Evolutionary conservation across 92 coral and sea anemone species (phyloP), one percentile per base, ranked within the genome.

Genomic region (Metridium senile): DNA sequence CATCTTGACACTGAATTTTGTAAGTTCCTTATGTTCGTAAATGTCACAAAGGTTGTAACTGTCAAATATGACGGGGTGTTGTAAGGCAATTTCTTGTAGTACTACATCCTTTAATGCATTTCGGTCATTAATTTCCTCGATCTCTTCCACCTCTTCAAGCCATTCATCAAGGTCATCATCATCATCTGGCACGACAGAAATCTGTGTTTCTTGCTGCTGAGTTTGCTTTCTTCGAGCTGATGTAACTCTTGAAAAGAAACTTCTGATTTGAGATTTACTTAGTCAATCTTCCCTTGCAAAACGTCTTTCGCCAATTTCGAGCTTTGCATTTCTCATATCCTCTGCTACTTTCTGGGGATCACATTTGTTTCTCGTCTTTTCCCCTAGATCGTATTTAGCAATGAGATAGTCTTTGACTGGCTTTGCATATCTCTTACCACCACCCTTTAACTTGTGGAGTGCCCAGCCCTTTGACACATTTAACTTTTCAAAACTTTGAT

Each of bases 371-470:
- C 86, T 80, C 33, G 86, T 72, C 54, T 68, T 73, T 76, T 81
- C 86, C 47, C 86, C 80, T 32, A 73, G 86, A 71, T 81, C 86
- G 75, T 72, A 81, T 45, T 74, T 81, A 52, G 80, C 51, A 26
- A 70, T 63, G 11, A 81, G 75, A 71, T 81, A 81, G 25, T 30
- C 65, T 74, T 74, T 74, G 51, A 74, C 80, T 26, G 43, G 74
- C 62, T 46, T 46, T 20, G 80, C 13, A 54, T 33, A 73, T 62
- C 86, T 69, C 53, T 33, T 68, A 63, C 57, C 67, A 26, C 75
- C 63, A 65, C 67, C 61, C 61, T 53, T 76, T 21, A 78, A 27
- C 52, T 81, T 81, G 25, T 72, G 80, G 27, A 81, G 33, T 62
- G 86, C 81, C 85, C 86, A 81, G 74, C 86, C 81, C 63, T 27